Conservation (phyloP, 2,888 invertebrate species). For the Crioceris asparagi region DNA sequence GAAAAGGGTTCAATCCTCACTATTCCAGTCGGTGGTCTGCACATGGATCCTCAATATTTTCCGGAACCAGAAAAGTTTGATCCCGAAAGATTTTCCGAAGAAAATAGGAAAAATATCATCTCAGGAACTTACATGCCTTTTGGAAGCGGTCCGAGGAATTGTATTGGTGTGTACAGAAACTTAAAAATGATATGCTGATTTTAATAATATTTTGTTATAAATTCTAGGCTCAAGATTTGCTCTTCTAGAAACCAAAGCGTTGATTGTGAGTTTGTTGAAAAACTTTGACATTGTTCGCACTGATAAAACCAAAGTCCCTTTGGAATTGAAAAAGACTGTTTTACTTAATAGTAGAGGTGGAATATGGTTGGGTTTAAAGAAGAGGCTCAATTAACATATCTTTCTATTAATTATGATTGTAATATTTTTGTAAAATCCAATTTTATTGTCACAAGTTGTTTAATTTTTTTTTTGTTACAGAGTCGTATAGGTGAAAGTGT, state of each 20-base stretch:
- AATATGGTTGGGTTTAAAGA: conserved; percentile 23
- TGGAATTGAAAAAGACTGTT: conserved; percentile 18
- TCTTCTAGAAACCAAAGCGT: conserved; percentile 22
- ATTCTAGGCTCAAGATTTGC: conserved; percentile 25
- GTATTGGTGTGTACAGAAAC: conserved; percentile 33
- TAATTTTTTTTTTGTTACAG: too few species aligned
- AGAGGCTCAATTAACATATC: too few species aligned
- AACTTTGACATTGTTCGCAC: conserved; percentile 20
- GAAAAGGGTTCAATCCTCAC: conserved; percentile 26
- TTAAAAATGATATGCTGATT: background rate
- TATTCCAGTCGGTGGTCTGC: conserved; percentile 32
- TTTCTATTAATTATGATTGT: too few species aligned
- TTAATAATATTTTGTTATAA: too few species aligned
- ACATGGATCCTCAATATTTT: conserved; percentile 35
- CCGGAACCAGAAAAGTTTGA: conserved; percentile 38
- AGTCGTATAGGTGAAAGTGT: too few species aligned
- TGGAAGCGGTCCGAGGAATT: conserved; percentile 42
- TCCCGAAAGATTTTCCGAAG: conserved; percentile 28
- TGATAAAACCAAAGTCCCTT: conserved; percentile 23
- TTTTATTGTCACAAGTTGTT: too few species aligned
- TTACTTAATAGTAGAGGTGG: conserved; percentile 20
- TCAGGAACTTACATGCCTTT: conserved; percentile 42
- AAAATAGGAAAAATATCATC: conserved; percentile 33
- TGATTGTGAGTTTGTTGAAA: conserved; percentile 17
- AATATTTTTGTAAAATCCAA: too few species aligned